These are phyloP conservation scores for Patagioenas fasciata DNA, from an alignment of 2,113 vertebrate genomes.

Conservation along the genomic window DNA sequence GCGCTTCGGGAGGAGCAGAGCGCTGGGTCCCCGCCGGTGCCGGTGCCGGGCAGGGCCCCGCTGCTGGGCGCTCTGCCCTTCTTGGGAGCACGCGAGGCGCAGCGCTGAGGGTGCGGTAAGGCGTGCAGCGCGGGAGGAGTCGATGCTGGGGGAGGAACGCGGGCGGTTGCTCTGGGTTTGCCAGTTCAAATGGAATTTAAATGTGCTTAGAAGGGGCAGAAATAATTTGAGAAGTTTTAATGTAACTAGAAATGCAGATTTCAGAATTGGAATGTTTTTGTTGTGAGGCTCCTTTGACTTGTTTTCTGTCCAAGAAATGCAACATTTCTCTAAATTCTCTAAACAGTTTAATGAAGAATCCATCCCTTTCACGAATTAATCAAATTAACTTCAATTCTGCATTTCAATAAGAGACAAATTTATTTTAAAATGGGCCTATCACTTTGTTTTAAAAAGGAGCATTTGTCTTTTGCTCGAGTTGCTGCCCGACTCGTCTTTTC, in stretches of 20 bases:
- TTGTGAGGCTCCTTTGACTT: not conserved
- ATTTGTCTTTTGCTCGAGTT: not conserved
- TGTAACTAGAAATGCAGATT: not conserved
- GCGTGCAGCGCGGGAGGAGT: not conserved
- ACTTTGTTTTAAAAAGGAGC: not conserved
- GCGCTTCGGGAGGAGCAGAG: too few relatives aligned
- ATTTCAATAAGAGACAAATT: not conserved
- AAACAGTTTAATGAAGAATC: not conserved
- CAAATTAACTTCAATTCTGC: not conserved
- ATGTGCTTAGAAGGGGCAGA: not conserved
- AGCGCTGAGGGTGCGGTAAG: not conserved
- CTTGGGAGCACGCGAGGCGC: not conserved
- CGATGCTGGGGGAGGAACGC: not conserved
- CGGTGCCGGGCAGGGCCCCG: too few relatives aligned
- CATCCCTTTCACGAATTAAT: not conserved
- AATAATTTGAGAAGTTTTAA: not conserved
- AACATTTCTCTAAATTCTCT: not conserved
- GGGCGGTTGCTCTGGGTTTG: not conserved
- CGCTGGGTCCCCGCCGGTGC: too few relatives aligned
- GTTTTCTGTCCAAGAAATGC: not conserved
- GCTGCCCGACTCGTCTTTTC: rapidly evolving
- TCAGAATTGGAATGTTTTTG: not conserved
- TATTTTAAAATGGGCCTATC: not conserved
- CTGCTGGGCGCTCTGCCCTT: not conserved
- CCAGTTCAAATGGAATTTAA: not conserved